phyloP scores from a whole-genome alignment of 2,113 vertebrate genomes.

The Ammospiza caudacuta region DNA sequence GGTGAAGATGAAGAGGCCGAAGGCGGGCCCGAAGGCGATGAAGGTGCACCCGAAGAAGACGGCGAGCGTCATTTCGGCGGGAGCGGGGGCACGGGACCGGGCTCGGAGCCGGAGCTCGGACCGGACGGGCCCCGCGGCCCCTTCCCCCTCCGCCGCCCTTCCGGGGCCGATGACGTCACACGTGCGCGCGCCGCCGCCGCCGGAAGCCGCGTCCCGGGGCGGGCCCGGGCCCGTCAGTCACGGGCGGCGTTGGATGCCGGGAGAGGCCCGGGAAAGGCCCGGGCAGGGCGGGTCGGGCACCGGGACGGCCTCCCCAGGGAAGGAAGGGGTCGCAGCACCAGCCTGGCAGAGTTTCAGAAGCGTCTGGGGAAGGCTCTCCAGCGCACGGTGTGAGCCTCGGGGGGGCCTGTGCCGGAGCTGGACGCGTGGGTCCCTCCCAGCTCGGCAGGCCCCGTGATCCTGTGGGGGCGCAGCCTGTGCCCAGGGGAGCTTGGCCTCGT shows the following conservation, averaged over 20 bases:
- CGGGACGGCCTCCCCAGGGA: rapidly evolving
- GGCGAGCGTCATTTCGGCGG: constrained; percentile 63
- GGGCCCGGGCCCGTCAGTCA: not conserved
- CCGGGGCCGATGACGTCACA: constrained; percentile 1
- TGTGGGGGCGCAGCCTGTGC: not conserved
- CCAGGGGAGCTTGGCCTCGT: not conserved
- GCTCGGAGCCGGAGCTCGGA: not conserved
- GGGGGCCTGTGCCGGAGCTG: not conserved
- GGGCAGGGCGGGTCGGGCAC: rapidly evolving
- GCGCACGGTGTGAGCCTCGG: not conserved
- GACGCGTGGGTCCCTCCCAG: not conserved
- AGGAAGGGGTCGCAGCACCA: rapidly evolving
- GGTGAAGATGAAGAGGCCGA: constrained; percentile 72
- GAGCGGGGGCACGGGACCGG: not conserved
- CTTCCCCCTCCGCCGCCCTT: not conserved
- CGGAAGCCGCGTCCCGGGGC: not conserved
- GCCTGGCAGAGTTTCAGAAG: rapidly evolving
- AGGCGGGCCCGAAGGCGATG: constrained; percentile 71
- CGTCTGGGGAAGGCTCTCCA: not conserved
- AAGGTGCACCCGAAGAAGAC: constrained; percentile 72
- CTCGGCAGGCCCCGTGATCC: not conserved
- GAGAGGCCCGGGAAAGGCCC: not conserved
- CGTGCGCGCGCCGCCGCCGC: not conserved
- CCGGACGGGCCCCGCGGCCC: not conserved
- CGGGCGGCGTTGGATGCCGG: rapidly evolving